phyloP scores from a whole-genome alignment of 2,797 vertebrate genomes.

The Xerus rutilus region DNA sequence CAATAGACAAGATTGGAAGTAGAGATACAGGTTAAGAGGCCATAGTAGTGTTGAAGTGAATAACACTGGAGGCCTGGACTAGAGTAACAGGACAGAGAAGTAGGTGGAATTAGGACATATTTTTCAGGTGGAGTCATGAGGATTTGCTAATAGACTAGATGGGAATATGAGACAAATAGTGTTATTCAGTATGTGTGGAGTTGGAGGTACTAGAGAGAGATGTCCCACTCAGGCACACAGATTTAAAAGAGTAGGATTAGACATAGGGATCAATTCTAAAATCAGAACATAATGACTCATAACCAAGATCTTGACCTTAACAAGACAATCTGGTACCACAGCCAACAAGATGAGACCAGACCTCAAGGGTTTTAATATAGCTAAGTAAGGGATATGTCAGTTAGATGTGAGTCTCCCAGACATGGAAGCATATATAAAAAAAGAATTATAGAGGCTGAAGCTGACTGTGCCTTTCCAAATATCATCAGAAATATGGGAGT shows the following conservation, averaged over 20 bases:
- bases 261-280: not conserved
- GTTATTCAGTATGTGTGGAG: not conserved
- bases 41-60: not conserved
- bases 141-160: not conserved
- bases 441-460: slow-evolving; percentile 41
- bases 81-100: not conserved
- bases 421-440: not conserved
- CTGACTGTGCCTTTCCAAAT: slow-evolving; percentile 28
- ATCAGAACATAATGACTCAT: not conserved
- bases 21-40: not conserved
- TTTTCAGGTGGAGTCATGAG: not conserved
- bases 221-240: not conserved
- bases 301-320: not conserved
- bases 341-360: not conserved
- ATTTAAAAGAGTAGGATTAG: not conserved
- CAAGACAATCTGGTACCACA: not conserved
- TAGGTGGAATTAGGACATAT: not conserved
- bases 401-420: slow-evolving; percentile 1
- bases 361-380: not conserved
- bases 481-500: not conserved
- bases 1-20: not conserved
- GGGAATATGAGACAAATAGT: not conserved
- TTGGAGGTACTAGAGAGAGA: not conserved
- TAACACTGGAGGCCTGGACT: not conserved
- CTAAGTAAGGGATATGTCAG: not conserved